Conservation (phyloP, 2,888 invertebrate species). For the Pteria penguin region DNA sequence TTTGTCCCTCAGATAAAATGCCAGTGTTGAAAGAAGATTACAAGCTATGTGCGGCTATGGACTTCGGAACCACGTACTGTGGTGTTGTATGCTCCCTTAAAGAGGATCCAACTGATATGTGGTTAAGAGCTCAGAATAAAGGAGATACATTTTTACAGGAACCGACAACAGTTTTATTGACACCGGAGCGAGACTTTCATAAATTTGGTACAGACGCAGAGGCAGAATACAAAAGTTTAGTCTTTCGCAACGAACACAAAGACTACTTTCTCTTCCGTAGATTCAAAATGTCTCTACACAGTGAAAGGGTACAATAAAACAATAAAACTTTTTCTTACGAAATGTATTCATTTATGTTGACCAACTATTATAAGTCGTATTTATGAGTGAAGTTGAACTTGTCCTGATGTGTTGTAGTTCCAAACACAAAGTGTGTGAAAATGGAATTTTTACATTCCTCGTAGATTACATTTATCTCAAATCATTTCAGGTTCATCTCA, state of each 20-base stretch:
- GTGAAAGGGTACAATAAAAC: background rate
- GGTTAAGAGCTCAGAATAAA: background rate
- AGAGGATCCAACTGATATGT: background rate
- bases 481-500: too few relatives aligned
- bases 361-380: too few relatives aligned
- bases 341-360: too few relatives aligned
- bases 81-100: conserved; percentile 15
- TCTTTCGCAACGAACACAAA: background rate
- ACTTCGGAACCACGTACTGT: conserved; percentile 19
- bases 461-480: too few relatives aligned
- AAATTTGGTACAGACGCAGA: conserved; percentile 21
- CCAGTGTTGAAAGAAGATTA: background rate
- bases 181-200: background rate
- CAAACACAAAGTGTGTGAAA: too few relatives aligned
- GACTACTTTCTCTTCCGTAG: conserved; percentile 10
- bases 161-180: conserved; percentile 17
- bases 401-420: too few relatives aligned
- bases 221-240: background rate
- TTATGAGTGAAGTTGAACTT: too few relatives aligned
- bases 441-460: too few relatives aligned
- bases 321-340: too few relatives aligned
- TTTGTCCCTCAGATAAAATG: too few relatives aligned
- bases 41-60: conserved; percentile 5
- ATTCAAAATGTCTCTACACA: conserved; percentile 23
- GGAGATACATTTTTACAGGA: background rate